Evolutionary conservation across 2,888 invertebrate species (phyloP).

Genomic region (Calameuta idolon): DNA sequence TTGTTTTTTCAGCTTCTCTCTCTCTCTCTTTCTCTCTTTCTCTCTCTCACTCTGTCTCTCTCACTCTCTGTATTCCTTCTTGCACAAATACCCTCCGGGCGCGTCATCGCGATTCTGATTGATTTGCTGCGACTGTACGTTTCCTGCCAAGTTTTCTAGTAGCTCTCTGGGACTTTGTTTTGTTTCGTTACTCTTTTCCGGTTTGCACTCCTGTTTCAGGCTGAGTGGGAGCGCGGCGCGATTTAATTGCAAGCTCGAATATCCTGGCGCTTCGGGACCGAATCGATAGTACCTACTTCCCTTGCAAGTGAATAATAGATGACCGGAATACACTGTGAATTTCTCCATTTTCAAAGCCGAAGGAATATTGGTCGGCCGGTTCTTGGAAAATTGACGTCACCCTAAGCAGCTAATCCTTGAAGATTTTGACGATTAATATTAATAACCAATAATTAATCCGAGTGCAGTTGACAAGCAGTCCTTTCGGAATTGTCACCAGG

Average conservation of each 20-base stretch:
- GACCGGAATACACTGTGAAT: not conserved
- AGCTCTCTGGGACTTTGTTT: not conserved
- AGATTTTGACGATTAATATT: not conserved
- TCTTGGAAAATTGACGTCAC: not conserved
- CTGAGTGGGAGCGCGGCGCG: not conserved
- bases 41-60: conserved; percentile 8
- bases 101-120: not conserved
- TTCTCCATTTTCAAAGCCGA: not conserved
- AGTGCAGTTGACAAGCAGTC: not conserved
- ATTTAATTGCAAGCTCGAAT: not conserved
- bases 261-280: not conserved
- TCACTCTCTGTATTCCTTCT: not conserved
- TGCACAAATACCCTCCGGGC: not conserved
- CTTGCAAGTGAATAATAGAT: not conserved
- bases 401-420: not conserved
- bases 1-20: not conserved
- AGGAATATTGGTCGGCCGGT: not conserved
- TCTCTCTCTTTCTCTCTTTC: conserved; percentile 9
- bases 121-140: not conserved
- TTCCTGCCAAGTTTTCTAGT: not conserved
- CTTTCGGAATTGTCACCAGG: not conserved
- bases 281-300: not conserved
- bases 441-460: not conserved
- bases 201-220: not conserved
- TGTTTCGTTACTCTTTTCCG: not conserved